Evolutionary conservation across 2,797 vertebrate genomes (phyloP), one percentile per base, ranked within the genome.

Genomic region (Leucoraja ocellata): DNA sequence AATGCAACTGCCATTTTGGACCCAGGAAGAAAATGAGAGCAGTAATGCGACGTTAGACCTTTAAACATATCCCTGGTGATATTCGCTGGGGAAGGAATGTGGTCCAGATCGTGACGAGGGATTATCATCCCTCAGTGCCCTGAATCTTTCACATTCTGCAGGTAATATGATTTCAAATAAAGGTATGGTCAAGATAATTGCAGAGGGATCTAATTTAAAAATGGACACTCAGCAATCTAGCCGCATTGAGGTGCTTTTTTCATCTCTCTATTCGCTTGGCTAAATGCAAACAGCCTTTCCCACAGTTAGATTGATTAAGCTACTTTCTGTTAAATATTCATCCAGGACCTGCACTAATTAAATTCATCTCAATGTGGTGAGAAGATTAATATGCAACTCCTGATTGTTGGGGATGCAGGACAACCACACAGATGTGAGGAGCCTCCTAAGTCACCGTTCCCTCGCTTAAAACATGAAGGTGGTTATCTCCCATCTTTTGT

Each of bases 381-480:
- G 61, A 32, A 88, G 28, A 88, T 88, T 65, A 88, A 88, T 65
- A 65, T 68, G 84, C 14, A 86, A 86, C 18, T 63, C 63, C 65
- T 65, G 84, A 88, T 88, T 88, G n/a, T 88, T 88, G 65, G 63
- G 61, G 61, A 88, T 88, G 84, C 63, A 88, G n/a, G n/a, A 68
- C 68, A 88, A 88, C 36, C 84, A 36, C 63, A 88, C 0, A 61
- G 83, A 86, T 65, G 83, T 63, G 28, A 86, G 25, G 32, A 65
- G 58, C 28, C 10, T 32, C 58, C 28, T 7, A 63, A 86, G 46
- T 61, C n/a, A 63, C 63, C 14, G n/a, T 84, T n/a, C 25, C 23
- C 63, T 61, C 6, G 25, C n/a, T 86, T 86, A 14, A 32, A 13
- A 28, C 63, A 63, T 65, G 13, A 86, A 7, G 10, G 5, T 23